These are phyloP conservation scores for Agapornis canus DNA, from an alignment of 2,797 vertebrate genomes.

Conservation along the genomic window DNA sequence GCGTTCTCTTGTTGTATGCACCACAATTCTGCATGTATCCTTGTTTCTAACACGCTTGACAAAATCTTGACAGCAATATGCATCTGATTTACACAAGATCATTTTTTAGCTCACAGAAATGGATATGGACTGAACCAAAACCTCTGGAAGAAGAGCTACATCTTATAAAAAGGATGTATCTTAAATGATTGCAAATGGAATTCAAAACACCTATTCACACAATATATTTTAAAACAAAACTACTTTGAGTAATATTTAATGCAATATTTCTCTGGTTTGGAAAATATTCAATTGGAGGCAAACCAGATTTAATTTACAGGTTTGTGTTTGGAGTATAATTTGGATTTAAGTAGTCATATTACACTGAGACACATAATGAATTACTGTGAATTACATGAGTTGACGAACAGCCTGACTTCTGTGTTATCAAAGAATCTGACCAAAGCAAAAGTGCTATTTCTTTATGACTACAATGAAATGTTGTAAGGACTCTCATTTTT, in stretches of 20 bases:
- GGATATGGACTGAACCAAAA: not conserved
- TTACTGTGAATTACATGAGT: not conserved
- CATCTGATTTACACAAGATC: not conserved
- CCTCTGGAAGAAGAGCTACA: not conserved
- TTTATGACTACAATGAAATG: not conserved
- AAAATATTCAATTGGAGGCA: not conserved
- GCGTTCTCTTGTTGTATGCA: fast-evolving
- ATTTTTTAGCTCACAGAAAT: not conserved
- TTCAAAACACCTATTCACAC: not conserved
- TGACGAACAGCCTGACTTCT: not conserved
- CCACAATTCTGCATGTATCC: not conserved
- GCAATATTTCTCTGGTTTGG: not conserved
- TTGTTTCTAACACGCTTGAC: not conserved
- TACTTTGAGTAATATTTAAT: not conserved
- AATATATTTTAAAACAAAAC: not conserved
- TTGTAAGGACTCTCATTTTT: not conserved
- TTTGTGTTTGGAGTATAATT: not conserved
- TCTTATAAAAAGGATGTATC: not conserved
- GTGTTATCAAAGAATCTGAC: not conserved
- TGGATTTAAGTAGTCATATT: not conserved
- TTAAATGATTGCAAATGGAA: not conserved
- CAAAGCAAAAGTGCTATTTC: not conserved
- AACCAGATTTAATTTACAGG: not conserved
- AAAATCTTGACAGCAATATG: not conserved
- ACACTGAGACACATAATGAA: not conserved